Conservation (phyloP, 2,113 vertebrate species). For the Tenrec ecaudatus region DNA sequence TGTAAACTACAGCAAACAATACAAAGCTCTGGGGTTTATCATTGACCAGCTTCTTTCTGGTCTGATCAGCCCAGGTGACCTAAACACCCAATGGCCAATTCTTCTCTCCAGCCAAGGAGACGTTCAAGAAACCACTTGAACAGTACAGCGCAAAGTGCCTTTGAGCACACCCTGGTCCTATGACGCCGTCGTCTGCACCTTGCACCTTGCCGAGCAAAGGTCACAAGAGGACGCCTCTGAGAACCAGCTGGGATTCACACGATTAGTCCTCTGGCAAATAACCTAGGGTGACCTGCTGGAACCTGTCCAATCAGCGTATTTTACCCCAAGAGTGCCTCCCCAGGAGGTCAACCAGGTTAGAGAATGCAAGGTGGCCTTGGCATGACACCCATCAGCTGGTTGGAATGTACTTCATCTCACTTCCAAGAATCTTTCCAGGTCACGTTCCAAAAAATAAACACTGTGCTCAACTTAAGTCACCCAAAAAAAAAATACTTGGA, state of each 20-base stretch:
- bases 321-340: background rate
- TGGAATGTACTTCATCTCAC: background rate
- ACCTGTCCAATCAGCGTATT: background rate
- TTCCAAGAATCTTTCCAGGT: background rate
- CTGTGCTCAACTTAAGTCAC: background rate
- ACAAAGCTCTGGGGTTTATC: slow-evolving; percentile 2
- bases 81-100: background rate
- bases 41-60: background rate
- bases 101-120: background rate
- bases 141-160: background rate
- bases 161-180: background rate
- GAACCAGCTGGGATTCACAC: background rate
- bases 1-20: background rate
- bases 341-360: background rate
- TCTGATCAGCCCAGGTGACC: background rate
- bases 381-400: background rate
- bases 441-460: background rate
- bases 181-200: background rate
- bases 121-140: background rate
- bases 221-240: background rate
- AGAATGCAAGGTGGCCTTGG: background rate
- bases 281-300: background rate
- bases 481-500: background rate
- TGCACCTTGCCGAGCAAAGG: background rate
- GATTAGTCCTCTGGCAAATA: background rate